These are phyloP conservation scores for Geotrupes spiniger DNA, from an alignment of 2,888 invertebrate species.

Conservation along the genomic window DNA sequence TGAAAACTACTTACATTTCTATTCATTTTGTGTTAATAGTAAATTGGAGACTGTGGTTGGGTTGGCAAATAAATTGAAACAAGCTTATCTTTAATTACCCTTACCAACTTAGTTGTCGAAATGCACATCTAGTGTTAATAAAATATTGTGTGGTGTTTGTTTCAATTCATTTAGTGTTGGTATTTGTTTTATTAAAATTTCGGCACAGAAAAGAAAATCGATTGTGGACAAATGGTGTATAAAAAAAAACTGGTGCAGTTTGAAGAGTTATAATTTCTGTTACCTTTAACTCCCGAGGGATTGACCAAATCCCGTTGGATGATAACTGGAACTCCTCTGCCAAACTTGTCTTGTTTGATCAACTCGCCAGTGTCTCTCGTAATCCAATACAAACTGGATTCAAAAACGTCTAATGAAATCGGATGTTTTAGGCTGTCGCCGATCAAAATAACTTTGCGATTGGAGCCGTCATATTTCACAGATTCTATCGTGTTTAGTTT, in stretches of 20 bases:
- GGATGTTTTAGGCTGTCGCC: conserved; percentile 78
- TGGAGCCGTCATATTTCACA: conserved; percentile 77
- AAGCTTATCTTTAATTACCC: too few species aligned
- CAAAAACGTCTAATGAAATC: conserved; percentile 88
- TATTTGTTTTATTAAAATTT: too few species aligned
- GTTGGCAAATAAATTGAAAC: too few species aligned
- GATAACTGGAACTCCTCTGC: conserved; percentile 83
- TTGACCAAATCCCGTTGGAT: conserved; percentile 81
- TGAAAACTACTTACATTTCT: too few species aligned
- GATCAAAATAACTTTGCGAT: conserved; percentile 67
- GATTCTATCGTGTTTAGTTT: conserved; percentile 89
- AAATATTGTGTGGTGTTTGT: too few species aligned
- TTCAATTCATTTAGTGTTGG: too few species aligned
- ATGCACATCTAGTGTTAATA: too few species aligned
- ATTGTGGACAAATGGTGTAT: too few species aligned
- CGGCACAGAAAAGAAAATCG: too few species aligned
- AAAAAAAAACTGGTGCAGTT: neutral
- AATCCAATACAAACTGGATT: conserved; percentile 91
- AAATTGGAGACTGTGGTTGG: too few species aligned
- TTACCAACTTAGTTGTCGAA: too few species aligned
- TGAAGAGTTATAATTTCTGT: conserved; percentile 9
- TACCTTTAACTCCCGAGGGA: conserved; percentile 82
- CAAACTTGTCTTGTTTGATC: conserved; percentile 92
- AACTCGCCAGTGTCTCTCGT: conserved; percentile 85
- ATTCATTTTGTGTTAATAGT: too few species aligned